Base-by-base conservation (phyloP, 2,113 vertebrate genomes). In the Halcyon senegalensis region DNA sequence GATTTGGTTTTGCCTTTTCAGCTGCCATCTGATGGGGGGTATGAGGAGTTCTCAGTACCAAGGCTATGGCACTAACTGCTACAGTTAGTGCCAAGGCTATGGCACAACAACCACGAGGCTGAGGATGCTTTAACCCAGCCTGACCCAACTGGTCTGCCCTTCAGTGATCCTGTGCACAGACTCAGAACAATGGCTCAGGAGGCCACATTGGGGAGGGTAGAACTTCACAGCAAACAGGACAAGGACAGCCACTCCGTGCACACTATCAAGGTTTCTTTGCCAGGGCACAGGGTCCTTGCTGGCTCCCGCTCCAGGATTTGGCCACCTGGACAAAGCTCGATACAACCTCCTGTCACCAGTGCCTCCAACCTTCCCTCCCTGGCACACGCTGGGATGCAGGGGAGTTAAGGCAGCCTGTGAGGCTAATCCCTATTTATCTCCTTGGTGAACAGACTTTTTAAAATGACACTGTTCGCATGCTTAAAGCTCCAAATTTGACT, bases 401-500 rank as follows among this genome's bases (percentile, higher is more conserved):
- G 85, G 62, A 93, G 64, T 60, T 33, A 46, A 66, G 87, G 84
- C 90, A 91, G 94, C 87, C 89, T 88, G 87, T 17, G 84, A 82
- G 67, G 92, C 84, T 96, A 90, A 96, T 93, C 87, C 89, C 78
- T 85, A 62, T 90, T 97, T 94, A 96, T 95, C 92, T 94, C 66
- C 87, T 62, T 62, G 82, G 84, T 87, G 93, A 96, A 91, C 94
- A 91, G 91, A 87, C 94, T 95, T 91, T 94, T 93, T 53, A 83
- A 95, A 96, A 95, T 83, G 93, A 93, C 93, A 95, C 96, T 62
- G 82, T 77, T 95, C 59, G 2, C 96, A 91, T 85, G 90, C 92
- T 90, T 90, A 94, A 93, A 94, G 94, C 96, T 93, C 96, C 78
- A 58, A 89, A 88, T 94, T 93, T 96, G 93, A 96, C 94, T 94